phyloP scores from a whole-genome alignment of 2,797 vertebrate genomes.

The Schizopygopsis malacanthus region DNA sequence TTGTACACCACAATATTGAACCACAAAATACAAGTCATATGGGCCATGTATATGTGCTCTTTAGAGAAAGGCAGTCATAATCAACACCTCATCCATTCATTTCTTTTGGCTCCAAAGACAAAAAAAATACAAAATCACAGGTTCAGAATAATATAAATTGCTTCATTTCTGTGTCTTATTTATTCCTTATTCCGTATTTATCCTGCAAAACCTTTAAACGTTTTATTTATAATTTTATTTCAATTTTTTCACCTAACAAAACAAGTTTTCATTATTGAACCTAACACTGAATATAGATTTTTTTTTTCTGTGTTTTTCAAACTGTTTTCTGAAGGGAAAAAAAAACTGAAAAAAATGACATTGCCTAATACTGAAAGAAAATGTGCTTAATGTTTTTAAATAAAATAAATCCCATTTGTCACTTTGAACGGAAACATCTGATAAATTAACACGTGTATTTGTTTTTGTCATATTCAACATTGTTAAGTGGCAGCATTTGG shows the following conservation, averaged over 20 bases:
- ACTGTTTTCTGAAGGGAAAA: background rate
- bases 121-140: background rate
- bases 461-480: background rate
- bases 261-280: background rate
- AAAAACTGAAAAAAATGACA: background rate
- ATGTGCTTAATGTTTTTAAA: background rate
- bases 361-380: background rate
- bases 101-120: background rate
- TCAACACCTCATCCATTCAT: background rate
- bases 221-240: background rate
- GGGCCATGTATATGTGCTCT: background rate
- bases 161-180: background rate
- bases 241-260: background rate
- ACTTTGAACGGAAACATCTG: background rate
- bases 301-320: background rate
- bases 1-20: background rate
- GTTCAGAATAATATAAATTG: background rate
- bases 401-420: background rate
- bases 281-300: background rate
- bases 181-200: background rate
- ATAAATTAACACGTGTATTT: background rate
- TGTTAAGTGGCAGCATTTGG: background rate
- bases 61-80: background rate
- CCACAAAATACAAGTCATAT: background rate
- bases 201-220: background rate